Percentiles rank a stretch among this genome's conserved stretches.
phyloP scores from a whole-genome alignment of 2,888 invertebrate species.

The Lutraria lutraria region DNA sequence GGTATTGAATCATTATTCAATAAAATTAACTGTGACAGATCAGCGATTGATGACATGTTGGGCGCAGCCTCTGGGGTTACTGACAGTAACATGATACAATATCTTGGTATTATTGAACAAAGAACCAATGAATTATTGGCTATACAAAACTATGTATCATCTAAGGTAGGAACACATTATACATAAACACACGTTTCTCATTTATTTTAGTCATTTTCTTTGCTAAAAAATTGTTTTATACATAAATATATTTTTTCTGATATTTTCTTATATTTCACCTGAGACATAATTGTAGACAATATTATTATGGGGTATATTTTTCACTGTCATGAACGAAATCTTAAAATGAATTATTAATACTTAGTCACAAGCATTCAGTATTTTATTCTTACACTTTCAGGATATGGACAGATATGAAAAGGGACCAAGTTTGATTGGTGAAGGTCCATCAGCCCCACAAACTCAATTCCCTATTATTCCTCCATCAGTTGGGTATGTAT shows the following conservation, averaged over 20 bases:
- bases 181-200: no score
- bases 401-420: slow-evolving; percentile 82
- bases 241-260: no score
- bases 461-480: slow-evolving; percentile 79
- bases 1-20: slow-evolving; percentile 89
- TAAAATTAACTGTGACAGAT: slow-evolving; percentile 91
- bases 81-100: slow-evolving; percentile 93
- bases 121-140: slow-evolving; percentile 90
- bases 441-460: slow-evolving; percentile 83
- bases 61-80: slow-evolving; percentile 90
- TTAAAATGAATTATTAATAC: no score
- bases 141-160: slow-evolving; percentile 81
- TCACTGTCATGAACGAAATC: no score
- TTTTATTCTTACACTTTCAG: slow-evolving; percentile 63
- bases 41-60: slow-evolving; percentile 85
- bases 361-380: no score
- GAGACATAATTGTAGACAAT: no score
- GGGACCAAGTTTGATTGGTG: slow-evolving; percentile 82
- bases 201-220: no score
- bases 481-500: slow-evolving; percentile 85
- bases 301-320: no score
- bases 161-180: slow-evolving; percentile 71
- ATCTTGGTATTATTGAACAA: slow-evolving; percentile 93
- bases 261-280: no score
- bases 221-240: no score